Conservation (phyloP, 2,113 vertebrate genomes). For the Bubo scandiacus region DNA sequence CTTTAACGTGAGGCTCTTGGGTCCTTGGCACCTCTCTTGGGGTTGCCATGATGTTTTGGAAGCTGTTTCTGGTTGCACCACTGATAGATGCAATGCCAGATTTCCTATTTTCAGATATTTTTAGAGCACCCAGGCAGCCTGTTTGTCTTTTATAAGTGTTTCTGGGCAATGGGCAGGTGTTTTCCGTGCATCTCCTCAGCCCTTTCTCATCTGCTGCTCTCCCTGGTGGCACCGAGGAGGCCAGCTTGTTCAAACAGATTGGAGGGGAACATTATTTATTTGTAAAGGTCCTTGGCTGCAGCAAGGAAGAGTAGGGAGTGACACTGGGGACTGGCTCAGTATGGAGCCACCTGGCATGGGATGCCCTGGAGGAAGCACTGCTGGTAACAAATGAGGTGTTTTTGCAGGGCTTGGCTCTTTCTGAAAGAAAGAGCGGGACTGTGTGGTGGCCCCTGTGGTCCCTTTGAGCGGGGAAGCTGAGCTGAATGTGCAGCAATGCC, state of each 20-base stretch:
- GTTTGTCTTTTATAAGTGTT: neutral
- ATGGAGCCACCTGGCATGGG: neutral
- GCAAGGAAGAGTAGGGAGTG: neutral
- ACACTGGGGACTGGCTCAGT: neutral
- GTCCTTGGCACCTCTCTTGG: neutral
- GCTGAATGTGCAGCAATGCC: neutral
- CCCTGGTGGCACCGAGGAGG: rapidly evolving
- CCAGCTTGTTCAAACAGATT: neutral
- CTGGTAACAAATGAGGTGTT: neutral
- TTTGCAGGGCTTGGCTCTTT: neutral
- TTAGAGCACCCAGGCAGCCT: neutral
- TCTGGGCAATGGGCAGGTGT: neutral
- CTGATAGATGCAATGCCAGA: neutral
- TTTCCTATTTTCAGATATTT: neutral
- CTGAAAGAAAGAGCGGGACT: neutral
- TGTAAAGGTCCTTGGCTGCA: neutral
- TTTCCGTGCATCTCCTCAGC: neutral
- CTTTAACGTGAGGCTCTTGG: rapidly evolving
- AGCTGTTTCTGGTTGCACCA: neutral
- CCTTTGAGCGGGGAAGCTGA: neutral
- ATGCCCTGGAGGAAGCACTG: neutral
- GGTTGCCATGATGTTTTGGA: neutral
- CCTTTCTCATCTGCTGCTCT: neutral
- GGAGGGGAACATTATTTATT: neutral
- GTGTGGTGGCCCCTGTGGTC: neutral